Percentiles rank a stretch among this genome's conserved stretches.
Evolutionary conservation across 2,113 vertebrate genomes (phyloP).

Genomic region (Noctilio leporinus): DNA sequence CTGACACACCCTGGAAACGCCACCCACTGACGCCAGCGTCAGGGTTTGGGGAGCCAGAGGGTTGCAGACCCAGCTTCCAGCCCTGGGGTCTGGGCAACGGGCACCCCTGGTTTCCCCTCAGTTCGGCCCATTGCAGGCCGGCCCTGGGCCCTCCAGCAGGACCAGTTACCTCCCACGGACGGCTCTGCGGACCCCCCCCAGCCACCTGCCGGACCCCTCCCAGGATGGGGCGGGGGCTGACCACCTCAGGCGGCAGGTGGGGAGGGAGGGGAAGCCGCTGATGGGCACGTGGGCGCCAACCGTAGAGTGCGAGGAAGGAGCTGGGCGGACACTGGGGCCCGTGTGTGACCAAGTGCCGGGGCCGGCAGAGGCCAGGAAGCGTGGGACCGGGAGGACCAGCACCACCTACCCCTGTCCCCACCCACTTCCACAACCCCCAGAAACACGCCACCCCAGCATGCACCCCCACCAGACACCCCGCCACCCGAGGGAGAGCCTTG

Average conservation of each 20-base stretch:
- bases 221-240: rapidly evolving
- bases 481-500: not conserved
- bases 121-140: rapidly evolving
- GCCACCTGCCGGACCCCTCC: rapidly evolving
- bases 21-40: rapidly evolving
- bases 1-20: not conserved
- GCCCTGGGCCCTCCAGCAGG: no score
- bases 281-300: not conserved
- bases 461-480: no score
- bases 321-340: not conserved
- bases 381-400: no score
- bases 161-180: not conserved
- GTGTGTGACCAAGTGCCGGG: not conserved
- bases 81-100: not conserved
- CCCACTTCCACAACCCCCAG: rapidly evolving
- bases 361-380: no score
- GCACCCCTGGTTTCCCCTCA: rapidly evolving
- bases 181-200: rapidly evolving
- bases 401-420: rapidly evolving
- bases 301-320: rapidly evolving
- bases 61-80: rapidly evolving
- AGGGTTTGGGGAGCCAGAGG: rapidly evolving
- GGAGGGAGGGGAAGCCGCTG: not conserved
- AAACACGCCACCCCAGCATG: no score
- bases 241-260: rapidly evolving